phyloP scores from a whole-genome alignment of 1,140 invertebrate species.

The Vanessa tameamea region DNA sequence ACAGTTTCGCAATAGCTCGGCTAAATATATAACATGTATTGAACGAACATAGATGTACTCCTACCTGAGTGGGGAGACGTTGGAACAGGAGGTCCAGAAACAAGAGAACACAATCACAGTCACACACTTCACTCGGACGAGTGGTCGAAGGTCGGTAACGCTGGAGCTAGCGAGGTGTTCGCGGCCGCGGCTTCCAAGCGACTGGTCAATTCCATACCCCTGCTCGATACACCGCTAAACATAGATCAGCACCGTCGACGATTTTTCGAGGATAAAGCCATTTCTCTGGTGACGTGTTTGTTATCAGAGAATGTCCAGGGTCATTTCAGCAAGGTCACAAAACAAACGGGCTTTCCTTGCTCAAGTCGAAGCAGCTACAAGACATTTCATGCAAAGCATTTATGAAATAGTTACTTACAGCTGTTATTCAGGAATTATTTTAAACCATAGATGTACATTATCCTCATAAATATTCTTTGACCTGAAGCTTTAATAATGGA shows the following conservation, averaged over 20 bases:
- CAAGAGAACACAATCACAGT: constrained; percentile 69
- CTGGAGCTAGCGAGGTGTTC: constrained; percentile 67
- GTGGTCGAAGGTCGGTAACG: constrained; percentile 72
- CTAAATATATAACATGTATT: constrained; percentile 45
- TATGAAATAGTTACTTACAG: no score
- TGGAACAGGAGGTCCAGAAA: constrained; percentile 37
- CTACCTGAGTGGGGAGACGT: constrained; percentile 53
- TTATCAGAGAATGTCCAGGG: constrained; percentile 46
- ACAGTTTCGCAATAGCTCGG: constrained; percentile 44
- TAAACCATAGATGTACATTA: no score
- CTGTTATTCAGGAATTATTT: no score
- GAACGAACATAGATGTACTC: constrained; percentile 20
- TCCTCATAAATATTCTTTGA: no score
- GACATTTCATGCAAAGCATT: background rate
- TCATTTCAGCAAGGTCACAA: constrained; percentile 58
- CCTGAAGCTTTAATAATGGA: no score
- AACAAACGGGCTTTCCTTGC: constrained; percentile 62
- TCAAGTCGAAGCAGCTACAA: constrained; percentile 26
- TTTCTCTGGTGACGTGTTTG: constrained; percentile 60
- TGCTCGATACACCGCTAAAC: constrained; percentile 55
- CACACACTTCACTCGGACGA: constrained; percentile 75
- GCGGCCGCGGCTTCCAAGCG: constrained; percentile 68
- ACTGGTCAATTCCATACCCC: constrained; percentile 53
- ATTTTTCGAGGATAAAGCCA: constrained; percentile 55
- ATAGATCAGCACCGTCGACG: constrained; percentile 48